Evolutionary conservation across 1,140 invertebrate species (phyloP).

Genomic region (Thaumatotibia leucotreta): DNA sequence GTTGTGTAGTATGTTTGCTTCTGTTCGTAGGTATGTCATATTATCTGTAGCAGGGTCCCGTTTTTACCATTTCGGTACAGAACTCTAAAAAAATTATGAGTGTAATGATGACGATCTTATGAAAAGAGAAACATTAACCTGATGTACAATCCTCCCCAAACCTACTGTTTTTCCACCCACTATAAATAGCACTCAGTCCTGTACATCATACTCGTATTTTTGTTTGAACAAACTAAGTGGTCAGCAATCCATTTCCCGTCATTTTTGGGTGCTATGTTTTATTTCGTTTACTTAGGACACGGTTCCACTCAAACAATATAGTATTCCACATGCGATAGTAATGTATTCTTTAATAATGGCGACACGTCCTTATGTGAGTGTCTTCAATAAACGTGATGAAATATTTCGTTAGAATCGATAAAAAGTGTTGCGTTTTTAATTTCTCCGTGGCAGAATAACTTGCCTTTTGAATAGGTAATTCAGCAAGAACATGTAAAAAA

Average conservation of each 20-base stretch:
- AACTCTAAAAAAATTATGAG: too few relatives aligned
- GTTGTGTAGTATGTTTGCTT: too few relatives aligned
- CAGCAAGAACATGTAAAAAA: neutral
- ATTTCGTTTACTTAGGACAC: conserved; percentile 38
- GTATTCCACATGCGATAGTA: conserved; percentile 42
- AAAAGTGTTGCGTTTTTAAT: conserved; percentile 21
- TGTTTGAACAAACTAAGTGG: conserved; percentile 13
- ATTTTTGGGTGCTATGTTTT: conserved; percentile 15
- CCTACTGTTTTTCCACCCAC: neutral
- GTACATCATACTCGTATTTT: neutral
- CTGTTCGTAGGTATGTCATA: too few relatives aligned
- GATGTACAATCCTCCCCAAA: neutral
- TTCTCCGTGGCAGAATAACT: conserved; percentile 15
- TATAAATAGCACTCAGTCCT: conserved; percentile 4
- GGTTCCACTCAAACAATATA: conserved; percentile 32
- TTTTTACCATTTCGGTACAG: too few relatives aligned
- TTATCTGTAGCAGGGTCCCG: too few relatives aligned
- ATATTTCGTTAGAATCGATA: conserved; percentile 18
- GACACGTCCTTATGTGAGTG: conserved; percentile 28
- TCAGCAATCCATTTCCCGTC: neutral
- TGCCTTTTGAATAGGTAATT: neutral
- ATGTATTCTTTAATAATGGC: conserved; percentile 37
- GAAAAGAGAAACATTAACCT: neutral
- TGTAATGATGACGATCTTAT: neutral
- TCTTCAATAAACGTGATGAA: neutral